Evolutionary conservation across 2,113 vertebrate species (phyloP), one percentile per base, ranked within the genome.

Genomic region (Neolamprologus longior): DNA sequence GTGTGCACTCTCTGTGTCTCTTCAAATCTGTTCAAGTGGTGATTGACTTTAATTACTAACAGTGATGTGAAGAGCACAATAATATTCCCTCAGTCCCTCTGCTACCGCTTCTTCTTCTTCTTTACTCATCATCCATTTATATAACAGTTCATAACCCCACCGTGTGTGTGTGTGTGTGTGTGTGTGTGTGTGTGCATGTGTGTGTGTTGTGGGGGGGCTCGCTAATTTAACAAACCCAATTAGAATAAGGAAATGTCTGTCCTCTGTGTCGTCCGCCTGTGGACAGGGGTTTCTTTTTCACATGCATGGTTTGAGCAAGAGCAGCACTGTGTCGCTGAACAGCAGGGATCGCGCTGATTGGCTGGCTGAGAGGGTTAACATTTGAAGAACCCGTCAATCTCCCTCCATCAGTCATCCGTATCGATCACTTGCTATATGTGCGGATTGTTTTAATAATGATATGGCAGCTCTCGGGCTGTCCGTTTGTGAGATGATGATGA

Each of bases 41-140:
- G 93, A 94, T 93, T 89, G 93, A 92, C 93, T 94, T 94, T 93
- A 94, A 94, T 94, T 94, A 94, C 93, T 88, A 89, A 88, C 88
- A 90, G 88, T 37, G 88, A 90, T 89, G 87, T 90, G 87, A 90
- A 86, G 87, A 92, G 91, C 85, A 88, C 87, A 92, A 84, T 87
- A 89, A 92, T 85, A 88, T 73, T 90, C 91, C 85, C 93, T 63
- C 86, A 13, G 76, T 91, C 86, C 82, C 91, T 87, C 40, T 4
- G n/a, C 88, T 52, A 12, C 86, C 37, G 10, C 85, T 81, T 4
- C 58, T 66, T 37, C 81, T 87, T 45, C 88, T 82, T 17, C 86
- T 83, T 17, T 58, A 68, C 73, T 54, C 86, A 78, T 85, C 80
- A 33, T 57, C 50, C 79, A 31, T 88, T 94, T 86, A 90, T 92